Evolutionary conservation across 2,888 invertebrate species (phyloP), one percentile per base, ranked within the genome.

Genomic region (Agrypnus murinus): DNA sequence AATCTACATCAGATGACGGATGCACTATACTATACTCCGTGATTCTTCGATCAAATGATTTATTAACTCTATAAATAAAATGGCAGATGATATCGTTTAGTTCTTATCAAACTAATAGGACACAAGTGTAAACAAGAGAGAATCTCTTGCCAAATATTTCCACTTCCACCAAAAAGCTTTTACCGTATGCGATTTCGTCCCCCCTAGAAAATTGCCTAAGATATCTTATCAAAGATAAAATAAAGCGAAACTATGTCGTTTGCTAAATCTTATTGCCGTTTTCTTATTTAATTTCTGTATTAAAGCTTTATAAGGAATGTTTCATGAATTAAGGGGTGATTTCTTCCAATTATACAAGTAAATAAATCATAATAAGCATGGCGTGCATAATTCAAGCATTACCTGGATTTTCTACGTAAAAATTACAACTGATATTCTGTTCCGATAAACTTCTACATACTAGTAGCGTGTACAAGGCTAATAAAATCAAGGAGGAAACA

Each of bases 1-100:
- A 40, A 58, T 38, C 14, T 38, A 12, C 58, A 58, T 58, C 40
- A 58, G 58, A 58, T 58, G 58, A 58, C 40, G 9, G 58, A 17
- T 58, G 38, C 58, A 58, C 38, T 58, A 58, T n/a, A n/a, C n/a
- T 58, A 58, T 40, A 19, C 25, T 25, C 2, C 19, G 58, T 19
- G 58, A 58, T 58, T 58, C 25, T 19, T 58, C 38, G 36, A 40
- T 36, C 19, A 38, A 25, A 58, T 40, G 58, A 58, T 58, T 58
- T 58, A 58, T 58, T 38, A 58, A 34, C 15, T 17, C 38, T 25
- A 58, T 58, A 58, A 58, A 58, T 38, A 38, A n/a, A 58, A 31
- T 12, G 34, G 12, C 38, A 38, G 58, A 58, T 40, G 36, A 3
- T 55, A 36, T 55, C 36, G 5, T 25, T 19, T 5, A 2, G 19